phyloP scores from a whole-genome alignment of 2,888 invertebrate species.

The Drosophila vallismaia region DNA sequence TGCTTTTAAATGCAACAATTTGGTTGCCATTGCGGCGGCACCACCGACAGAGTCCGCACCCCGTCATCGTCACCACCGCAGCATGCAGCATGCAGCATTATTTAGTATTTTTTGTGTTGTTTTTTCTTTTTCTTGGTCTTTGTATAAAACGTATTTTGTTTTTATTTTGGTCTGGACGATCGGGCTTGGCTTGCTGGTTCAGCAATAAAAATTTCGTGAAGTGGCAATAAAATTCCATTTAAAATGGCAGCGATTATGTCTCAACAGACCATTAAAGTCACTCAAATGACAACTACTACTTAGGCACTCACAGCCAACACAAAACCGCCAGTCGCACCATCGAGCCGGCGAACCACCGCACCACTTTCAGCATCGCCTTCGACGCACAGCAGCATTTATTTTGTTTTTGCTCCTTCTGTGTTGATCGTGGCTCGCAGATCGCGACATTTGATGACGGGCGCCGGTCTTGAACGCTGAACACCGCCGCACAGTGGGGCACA shows the following conservation, averaged over 20 bases:
- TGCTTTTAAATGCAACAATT: constrained; percentile 82
- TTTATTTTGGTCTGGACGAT: constrained; percentile 33
- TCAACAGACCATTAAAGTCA: constrained; percentile 84
- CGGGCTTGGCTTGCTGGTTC: constrained; percentile 42
- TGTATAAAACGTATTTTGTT: constrained; percentile 44
- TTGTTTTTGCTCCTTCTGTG: constrained; percentile 47
- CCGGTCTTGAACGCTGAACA: constrained; percentile 24
- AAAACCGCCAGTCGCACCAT: constrained; percentile 17
- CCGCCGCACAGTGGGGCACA: constrained; percentile 68
- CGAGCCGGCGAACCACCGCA: constrained; percentile 3
- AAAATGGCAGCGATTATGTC: constrained; percentile 84
- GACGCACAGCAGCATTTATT: constrained; percentile 40
- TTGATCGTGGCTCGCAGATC: constrained; percentile 55
- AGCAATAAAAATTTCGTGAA: constrained; percentile 79
- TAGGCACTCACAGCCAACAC: constrained; percentile 67
- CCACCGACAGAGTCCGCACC: constrained; percentile 39
- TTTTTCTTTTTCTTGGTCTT: not conserved
- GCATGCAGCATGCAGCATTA: constrained; percentile 66
- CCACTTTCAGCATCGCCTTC: constrained; percentile 33
- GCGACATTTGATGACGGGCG: constrained; percentile 74
- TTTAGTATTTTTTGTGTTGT: constrained; percentile 4
- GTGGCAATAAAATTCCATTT: constrained; percentile 84
- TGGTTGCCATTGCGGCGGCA: constrained; percentile 72
- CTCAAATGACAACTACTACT: constrained; percentile 83
- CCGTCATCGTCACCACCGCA: constrained; percentile 63